Conservation (phyloP, 2,113 vertebrate species). For the Baryphthengus martii region DNA sequence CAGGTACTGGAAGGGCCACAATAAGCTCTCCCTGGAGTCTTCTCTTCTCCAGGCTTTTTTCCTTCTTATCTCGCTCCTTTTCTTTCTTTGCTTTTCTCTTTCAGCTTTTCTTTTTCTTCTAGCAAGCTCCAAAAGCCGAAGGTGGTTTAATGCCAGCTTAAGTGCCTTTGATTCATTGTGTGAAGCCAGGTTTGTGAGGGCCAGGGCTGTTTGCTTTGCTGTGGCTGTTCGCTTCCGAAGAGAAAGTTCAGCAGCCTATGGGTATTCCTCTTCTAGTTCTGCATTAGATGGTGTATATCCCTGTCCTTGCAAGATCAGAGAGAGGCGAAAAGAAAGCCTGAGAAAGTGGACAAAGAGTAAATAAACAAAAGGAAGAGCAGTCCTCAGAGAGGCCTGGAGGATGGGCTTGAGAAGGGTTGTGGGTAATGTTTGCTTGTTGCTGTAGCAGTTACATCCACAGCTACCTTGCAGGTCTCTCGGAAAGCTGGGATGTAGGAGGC, state of each 20-base stretch:
- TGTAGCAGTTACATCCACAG: background rate
- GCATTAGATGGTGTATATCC: slow-evolving; percentile 40
- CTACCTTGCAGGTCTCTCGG: background rate
- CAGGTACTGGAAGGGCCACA: no score
- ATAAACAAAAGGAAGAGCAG: background rate
- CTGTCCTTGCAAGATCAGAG: background rate
- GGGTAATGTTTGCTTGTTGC: background rate
- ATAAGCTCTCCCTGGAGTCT: no score
- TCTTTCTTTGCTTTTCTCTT: background rate
- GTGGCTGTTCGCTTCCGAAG: slow-evolving; percentile 47
- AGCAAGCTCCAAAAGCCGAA: slow-evolving; percentile 58
- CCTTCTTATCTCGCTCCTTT: background rate
- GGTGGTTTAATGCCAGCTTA: slow-evolving; percentile 69
- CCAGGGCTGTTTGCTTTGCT: slow-evolving; percentile 39
- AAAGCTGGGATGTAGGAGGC: background rate
- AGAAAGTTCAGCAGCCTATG: slow-evolving; percentile 9
- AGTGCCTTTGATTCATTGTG: slow-evolving; percentile 71
- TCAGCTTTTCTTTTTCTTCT: slow-evolving; percentile 18
- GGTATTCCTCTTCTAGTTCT: slow-evolving; percentile 36
- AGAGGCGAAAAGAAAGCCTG: background rate
- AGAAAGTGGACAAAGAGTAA: background rate
- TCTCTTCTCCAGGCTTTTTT: background rate
- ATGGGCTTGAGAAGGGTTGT: background rate
- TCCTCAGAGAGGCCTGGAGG: background rate
- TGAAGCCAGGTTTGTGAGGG: slow-evolving; percentile 43